A percentile compares a stretch with the other conserved stretches of the same genome.
phyloP scores from a whole-genome alignment of 30 jellyfish, hydroid and myxozoan species.

The Catostylus mosaicus region DNA sequence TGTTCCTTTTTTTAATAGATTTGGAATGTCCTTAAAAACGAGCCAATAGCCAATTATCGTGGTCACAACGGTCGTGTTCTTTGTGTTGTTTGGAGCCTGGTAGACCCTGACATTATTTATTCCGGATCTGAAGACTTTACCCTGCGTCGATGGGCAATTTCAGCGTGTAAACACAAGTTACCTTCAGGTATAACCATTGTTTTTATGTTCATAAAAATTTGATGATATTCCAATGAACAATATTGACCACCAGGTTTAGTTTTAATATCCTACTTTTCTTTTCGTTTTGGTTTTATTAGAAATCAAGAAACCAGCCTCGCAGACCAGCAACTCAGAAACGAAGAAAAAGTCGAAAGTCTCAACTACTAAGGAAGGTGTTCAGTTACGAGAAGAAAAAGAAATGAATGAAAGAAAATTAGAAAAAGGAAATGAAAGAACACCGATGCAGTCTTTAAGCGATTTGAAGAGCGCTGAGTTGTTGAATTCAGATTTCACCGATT shows the following conservation, averaged over 20 bases:
- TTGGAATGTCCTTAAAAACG: constrained; percentile 84
- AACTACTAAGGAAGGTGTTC: background rate
- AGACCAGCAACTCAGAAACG: background rate
- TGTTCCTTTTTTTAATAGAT: constrained; percentile 51
- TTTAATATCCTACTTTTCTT: background rate
- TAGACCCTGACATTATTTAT: constrained; percentile 68
- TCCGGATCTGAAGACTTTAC: constrained; percentile 96
- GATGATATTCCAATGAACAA: background rate
- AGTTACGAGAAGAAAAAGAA: background rate
- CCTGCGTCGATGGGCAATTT: constrained; percentile 73
- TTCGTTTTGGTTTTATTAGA: background rate
- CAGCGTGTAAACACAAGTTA: constrained; percentile 37
- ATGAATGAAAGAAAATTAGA: background rate
- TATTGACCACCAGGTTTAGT: background rate
- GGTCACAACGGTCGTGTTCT: constrained; percentile 89
- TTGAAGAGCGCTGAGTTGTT: background rate
- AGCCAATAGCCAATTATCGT: constrained; percentile 73
- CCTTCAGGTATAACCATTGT: constrained; percentile 72
- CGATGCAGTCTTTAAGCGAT: background rate
- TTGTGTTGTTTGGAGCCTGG: constrained; percentile 79
- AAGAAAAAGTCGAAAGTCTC: background rate
- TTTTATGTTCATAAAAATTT: background rate
- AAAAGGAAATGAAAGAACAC: background rate
- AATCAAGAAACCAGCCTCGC: constrained; percentile 9
- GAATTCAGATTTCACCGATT: background rate